A percentile compares a stretch with the other conserved stretches of the same genome.
phyloP scores from a whole-genome alignment of 2,888 invertebrate species.

The Adelphocoris suturalis region DNA sequence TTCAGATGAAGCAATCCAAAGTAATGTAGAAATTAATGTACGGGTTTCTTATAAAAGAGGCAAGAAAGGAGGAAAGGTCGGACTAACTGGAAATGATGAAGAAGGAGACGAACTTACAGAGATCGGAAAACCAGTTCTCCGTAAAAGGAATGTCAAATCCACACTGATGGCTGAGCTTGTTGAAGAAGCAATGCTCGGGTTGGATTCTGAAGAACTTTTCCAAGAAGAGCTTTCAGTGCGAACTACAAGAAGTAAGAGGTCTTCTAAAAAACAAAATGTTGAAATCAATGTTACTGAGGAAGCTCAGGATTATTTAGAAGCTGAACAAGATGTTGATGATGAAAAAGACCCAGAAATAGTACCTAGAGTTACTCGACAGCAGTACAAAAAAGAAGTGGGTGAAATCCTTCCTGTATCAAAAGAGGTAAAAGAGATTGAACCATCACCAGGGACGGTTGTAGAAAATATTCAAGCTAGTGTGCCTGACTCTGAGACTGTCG shows the following conservation, averaged over 20 bases:
- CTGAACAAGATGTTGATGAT: constrained; percentile 73
- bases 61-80: background rate
- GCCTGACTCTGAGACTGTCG: background rate
- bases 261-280: constrained; percentile 79
- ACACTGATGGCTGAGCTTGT: background rate
- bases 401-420: background rate
- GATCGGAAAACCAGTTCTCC: background rate
- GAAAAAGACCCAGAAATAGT: constrained; percentile 34
- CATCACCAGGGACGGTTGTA: background rate
- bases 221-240: background rate
- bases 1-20: background rate
- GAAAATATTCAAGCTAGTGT: background rate
- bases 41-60: background rate
- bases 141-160: background rate
- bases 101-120: background rate
- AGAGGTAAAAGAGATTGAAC: background rate
- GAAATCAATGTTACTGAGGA: constrained; percentile 77
- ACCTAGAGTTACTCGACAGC: background rate
- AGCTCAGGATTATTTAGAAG: constrained; percentile 76
- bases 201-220: constrained; percentile 31
- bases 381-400: constrained; percentile 39
- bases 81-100: background rate
- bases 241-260: constrained; percentile 2
- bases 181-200: background rate
- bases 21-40: background rate